Evolutionary conservation across 2,113 vertebrate genomes (phyloP).

Genomic region (Notothenia rossii): DNA sequence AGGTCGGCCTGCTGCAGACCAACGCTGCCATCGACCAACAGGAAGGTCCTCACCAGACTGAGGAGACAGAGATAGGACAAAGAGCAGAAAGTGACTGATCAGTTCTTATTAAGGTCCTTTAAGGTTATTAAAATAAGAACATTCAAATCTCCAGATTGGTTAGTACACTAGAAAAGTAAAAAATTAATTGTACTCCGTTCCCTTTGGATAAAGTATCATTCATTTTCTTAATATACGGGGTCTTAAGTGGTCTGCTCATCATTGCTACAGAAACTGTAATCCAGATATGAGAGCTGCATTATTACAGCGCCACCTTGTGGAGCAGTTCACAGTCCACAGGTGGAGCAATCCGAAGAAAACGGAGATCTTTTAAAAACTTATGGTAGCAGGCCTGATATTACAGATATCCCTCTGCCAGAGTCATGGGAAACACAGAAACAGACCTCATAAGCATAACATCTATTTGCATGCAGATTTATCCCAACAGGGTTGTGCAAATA

Average conservation of each 20-base stretch:
- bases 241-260: not conserved
- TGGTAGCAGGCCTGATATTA: not conserved
- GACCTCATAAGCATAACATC: too few species aligned
- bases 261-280: too few species aligned
- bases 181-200: not conserved
- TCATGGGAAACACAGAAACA: not conserved
- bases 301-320: slow-evolving; percentile 22
- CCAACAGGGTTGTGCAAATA: too few species aligned
- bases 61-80: not conserved
- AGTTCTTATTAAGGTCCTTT: not conserved
- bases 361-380: too few species aligned
- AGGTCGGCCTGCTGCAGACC: slow-evolving; percentile 89
- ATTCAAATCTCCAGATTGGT: not conserved
- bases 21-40: slow-evolving; percentile 90
- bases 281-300: not conserved
- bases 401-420: not conserved
- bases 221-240: too few species aligned
- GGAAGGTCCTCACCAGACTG: slow-evolving; percentile 93
- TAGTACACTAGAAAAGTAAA: not conserved
- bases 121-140: not conserved
- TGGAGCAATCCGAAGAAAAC: not conserved
- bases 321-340: not conserved
- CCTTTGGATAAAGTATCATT: not conserved
- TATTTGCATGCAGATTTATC: too few species aligned
- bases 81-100: not conserved